Percentiles rank a stretch among this genome's conserved stretches.
These are phyloP conservation scores for Pelobates cultripes DNA, from an alignment of 2,797 vertebrate genomes.

Conservation along the genomic window DNA sequence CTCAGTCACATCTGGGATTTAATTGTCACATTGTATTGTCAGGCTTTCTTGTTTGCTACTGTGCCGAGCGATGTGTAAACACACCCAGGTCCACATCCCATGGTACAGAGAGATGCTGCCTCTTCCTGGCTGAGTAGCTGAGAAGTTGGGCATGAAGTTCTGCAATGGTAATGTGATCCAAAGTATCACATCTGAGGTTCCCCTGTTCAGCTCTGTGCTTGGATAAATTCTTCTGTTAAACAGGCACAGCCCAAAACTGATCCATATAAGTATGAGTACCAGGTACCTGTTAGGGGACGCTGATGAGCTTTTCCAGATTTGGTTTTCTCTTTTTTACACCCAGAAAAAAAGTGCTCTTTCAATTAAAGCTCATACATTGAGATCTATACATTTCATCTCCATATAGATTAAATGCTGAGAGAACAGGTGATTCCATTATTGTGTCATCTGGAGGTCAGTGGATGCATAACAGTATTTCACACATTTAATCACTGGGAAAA, in stretches of 20 bases:
- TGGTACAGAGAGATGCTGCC: background rate
- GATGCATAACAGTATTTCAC: conserved; percentile 21
- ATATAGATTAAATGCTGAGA: conserved; percentile 18
- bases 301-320: background rate
- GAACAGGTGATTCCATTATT: conserved; percentile 45
- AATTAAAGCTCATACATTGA: conserved; percentile 3
- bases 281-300: background rate
- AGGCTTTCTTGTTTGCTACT: background rate
- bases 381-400: conserved; percentile 12
- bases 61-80: background rate
- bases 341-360: conserved; percentile 15
- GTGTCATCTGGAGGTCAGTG: conserved; percentile 42
- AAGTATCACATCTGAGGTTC: background rate
- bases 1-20: background rate
- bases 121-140: background rate
- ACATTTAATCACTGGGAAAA: conserved; percentile 22
- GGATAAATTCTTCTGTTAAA: background rate
- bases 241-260: background rate
- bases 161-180: background rate
- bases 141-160: background rate
- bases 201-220: background rate
- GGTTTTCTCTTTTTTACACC: too few relatives aligned
- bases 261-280: background rate
- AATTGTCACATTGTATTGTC: background rate
- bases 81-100: conserved; percentile 4